Evolutionary conservation across 2,888 invertebrate species (phyloP), one percentile per base, ranked within the genome.

Genomic region (Eucera pruinosa): DNA sequence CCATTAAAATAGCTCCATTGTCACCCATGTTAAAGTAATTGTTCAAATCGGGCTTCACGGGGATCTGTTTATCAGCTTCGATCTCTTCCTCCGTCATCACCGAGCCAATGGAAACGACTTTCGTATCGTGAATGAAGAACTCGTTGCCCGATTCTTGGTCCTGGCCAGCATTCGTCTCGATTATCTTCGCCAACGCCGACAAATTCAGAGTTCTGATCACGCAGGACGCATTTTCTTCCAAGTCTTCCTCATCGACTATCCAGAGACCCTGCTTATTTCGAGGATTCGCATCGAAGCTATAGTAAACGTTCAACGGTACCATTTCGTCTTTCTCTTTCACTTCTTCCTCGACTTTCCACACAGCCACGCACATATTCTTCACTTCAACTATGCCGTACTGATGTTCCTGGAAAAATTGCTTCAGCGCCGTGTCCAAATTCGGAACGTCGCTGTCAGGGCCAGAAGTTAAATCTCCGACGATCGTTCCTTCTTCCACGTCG

Each of bases 251-350:
- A 2, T 48, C 55, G 4, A n/a, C 0, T 1, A 43, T 7, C 33
- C 61, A 48, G 5, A 61, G 18, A 39, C 74, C 84, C 13, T 55
- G 15, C n/a, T 6, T 92, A 20, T 93, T 93, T 20, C 93, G 88
- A 27, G 93, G 92, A 74, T 93, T 90, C 0, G 93, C 91, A 82
- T 94, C 93, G 76, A 93, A 94, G 80, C 93, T 90, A 81, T 93
- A 94, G 64, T 91, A 93, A 3, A 90, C 85, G 0, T 72, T 82
- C n/a, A 80, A 76, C 1, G 81, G 82, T 0, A 79, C 67, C 20
- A 76, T 66, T 1, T 64, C 62, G 2, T 72, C 72, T 15, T 81
- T 78, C 4, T 82, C 82, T 39, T 85, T 86, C 2, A 75, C 64
- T 13, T 90, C 88, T 27, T 92, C 91, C 1, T 89, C 88, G 0